phyloP scores from a whole-genome alignment of 2,888 invertebrate genomes.

The Polylopha cassiicola region DNA sequence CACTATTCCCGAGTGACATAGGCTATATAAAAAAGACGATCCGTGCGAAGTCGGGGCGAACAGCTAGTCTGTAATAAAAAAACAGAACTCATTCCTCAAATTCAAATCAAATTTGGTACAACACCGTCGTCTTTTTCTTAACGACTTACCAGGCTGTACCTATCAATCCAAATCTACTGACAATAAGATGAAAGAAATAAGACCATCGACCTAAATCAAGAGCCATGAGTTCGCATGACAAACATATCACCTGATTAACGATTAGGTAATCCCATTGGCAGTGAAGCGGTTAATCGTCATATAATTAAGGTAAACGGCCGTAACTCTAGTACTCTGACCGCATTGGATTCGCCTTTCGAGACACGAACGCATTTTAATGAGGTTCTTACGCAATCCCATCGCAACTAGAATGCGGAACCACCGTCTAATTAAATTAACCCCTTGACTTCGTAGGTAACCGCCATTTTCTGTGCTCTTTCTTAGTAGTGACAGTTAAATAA shows the following conservation, averaged over 20 bases:
- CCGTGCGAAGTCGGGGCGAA: too few species aligned
- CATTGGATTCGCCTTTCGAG: conserved; percentile 35
- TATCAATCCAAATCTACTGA: too few species aligned
- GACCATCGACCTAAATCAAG: too few species aligned
- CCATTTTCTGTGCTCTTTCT: conserved; percentile 61
- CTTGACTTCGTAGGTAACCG: conserved; percentile 27
- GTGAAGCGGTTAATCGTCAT: conserved; percentile 11
- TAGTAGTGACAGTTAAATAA: conserved; percentile 64
- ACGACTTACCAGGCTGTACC: too few species aligned
- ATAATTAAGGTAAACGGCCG: conserved; percentile 19
- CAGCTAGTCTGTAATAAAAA: too few species aligned
- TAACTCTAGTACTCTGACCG: conserved; percentile 21
- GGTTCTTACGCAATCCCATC: conserved; percentile 35
- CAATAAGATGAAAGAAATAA: too few species aligned
- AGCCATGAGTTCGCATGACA: too few species aligned
- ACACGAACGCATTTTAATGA: conserved; percentile 33
- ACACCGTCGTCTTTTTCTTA: too few species aligned
- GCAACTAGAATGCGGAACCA: conserved; percentile 35
- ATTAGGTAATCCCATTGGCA: conserved; percentile 1
- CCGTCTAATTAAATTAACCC: conserved; percentile 42
- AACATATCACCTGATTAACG: conserved; percentile 3
- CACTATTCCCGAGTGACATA: too few species aligned
- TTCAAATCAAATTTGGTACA: too few species aligned
- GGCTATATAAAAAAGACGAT: too few species aligned
- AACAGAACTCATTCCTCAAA: too few species aligned